Evolutionary conservation across 2,113 vertebrate species (phyloP).

Genomic region (Carettochelys insculpta): DNA sequence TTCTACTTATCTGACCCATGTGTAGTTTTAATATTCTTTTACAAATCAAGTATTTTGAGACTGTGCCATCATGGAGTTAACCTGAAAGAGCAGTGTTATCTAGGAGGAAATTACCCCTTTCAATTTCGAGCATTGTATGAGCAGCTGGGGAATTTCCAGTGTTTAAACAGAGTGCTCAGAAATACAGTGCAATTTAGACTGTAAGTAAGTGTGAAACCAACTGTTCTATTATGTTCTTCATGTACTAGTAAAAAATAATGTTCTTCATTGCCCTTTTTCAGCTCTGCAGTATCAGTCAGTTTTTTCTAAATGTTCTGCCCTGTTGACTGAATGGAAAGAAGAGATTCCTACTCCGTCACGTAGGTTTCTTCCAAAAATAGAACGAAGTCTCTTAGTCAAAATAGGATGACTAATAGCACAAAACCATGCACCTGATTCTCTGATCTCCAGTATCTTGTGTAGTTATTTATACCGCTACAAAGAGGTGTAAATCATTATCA

Average conservation of each 20-base stretch:
- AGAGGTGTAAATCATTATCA: constrained; percentile 52
- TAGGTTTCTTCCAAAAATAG: constrained; percentile 49
- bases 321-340: background rate
- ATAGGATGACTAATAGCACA: constrained; percentile 60
- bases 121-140: background rate
- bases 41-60: rapidly evolving
- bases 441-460: constrained; percentile 17
- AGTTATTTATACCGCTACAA: constrained; percentile 56
- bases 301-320: background rate
- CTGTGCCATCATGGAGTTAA: background rate
- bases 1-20: background rate
- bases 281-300: background rate
- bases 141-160: background rate
- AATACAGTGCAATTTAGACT: background rate
- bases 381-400: constrained; percentile 50
- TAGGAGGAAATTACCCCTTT: background rate
- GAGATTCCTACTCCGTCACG: background rate
- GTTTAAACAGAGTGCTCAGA: background rate
- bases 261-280: background rate
- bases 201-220: background rate
- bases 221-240: background rate
- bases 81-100: background rate
- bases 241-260: background rate
- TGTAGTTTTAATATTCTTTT: background rate
- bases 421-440: constrained; percentile 3